Percentiles rank a stretch among this genome's conserved stretches.
Conservation (phyloP, 2,797 vertebrate genomes). For the Coregonus sp. region DNA sequence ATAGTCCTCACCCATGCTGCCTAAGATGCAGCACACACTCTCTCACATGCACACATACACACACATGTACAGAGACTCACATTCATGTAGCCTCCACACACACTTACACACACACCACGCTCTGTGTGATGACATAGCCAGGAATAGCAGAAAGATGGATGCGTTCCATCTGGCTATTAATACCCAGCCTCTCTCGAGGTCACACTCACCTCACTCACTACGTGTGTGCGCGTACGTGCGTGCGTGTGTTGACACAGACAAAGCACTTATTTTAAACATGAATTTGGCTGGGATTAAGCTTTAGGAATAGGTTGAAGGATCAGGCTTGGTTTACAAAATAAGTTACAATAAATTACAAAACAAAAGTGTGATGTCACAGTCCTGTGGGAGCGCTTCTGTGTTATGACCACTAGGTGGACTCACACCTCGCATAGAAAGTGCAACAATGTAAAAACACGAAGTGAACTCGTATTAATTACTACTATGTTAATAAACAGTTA, state of each 20-base stretch:
- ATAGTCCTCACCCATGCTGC: conserved; percentile 7
- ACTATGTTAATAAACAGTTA: background rate
- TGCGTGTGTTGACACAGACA: background rate
- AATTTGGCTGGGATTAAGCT: background rate
- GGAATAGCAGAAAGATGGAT: conserved; percentile 60
- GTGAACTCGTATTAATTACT: background rate
- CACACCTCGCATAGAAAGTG: background rate
- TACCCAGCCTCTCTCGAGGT: conserved; percentile 63
- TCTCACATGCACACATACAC: conserved; percentile 2
- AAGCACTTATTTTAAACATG: background rate
- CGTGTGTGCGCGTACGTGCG: too few species aligned
- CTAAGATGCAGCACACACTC: conserved; percentile 20
- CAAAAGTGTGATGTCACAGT: background rate
- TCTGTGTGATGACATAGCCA: conserved; percentile 57
- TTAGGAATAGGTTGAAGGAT: background rate
- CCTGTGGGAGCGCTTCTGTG: background rate
- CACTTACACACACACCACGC: background rate
- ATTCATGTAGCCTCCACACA: too few species aligned
- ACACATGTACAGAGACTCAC: background rate
- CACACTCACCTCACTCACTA: conserved; percentile 32
- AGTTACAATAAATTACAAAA: background rate
- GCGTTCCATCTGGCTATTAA: conserved; percentile 63
- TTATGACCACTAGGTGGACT: background rate
- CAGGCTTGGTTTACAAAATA: background rate
- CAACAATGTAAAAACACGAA: background rate